phyloP scores from a whole-genome alignment of 2,888 invertebrate genomes.

The Sminthurides aquaticus region DNA sequence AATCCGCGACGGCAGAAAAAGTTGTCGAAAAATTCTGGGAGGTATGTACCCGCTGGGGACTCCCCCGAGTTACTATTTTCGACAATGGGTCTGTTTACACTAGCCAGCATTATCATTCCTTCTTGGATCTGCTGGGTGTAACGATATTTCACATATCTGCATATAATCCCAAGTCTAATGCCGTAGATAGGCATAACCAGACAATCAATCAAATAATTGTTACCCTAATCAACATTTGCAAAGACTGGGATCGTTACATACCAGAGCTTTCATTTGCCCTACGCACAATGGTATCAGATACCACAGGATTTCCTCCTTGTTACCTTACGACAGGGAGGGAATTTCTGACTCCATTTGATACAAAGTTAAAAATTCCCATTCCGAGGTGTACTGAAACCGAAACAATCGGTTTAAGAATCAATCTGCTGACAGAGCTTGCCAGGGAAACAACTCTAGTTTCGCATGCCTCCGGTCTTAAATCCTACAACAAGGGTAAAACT shows the following conservation, averaged over 20 bases:
- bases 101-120: slow-evolving; percentile 8
- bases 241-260: slow-evolving; percentile 26
- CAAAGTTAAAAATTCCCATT: slow-evolving; percentile 2
- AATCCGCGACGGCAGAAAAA: slow-evolving; percentile 2
- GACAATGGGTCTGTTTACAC: slow-evolving; percentile 27
- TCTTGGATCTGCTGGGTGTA: slow-evolving; percentile 13
- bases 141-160: slow-evolving; percentile 19
- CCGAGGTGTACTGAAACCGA: not conserved
- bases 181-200: slow-evolving; percentile 24
- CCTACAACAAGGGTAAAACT: slow-evolving; percentile 13
- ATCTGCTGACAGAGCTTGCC: not conserved
- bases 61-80: slow-evolving; percentile 7
- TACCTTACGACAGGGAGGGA: slow-evolving; percentile 29
- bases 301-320: slow-evolving; percentile 24
- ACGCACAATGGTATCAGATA: slow-evolving; percentile 8
- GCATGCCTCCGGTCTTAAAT: not conserved
- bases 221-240: slow-evolving; percentile 7
- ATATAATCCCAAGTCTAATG: slow-evolving; percentile 26
- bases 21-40: slow-evolving; percentile 21
- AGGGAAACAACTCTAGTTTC: not conserved
- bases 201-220: slow-evolving; percentile 24
- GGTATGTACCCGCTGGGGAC: slow-evolving; percentile 20
- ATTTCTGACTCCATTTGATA: slow-evolving; percentile 23
- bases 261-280: slow-evolving; percentile 27
- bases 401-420: not conserved